phyloP scores from a whole-genome alignment of 2,888 invertebrate species.

The Gari tellinella region DNA sequence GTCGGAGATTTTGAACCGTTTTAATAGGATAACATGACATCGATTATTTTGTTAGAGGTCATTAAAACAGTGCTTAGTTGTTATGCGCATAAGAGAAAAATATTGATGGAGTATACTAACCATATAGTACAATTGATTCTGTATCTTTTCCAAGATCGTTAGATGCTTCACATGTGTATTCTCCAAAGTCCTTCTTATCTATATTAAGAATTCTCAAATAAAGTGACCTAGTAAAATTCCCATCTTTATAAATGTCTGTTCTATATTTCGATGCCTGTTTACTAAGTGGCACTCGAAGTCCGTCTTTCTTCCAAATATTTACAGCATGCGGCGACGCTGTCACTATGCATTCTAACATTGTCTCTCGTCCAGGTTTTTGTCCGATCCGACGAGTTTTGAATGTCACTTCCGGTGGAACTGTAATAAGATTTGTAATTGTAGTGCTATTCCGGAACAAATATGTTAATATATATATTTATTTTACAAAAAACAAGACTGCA shows the following conservation, averaged over 20 bases:
- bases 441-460: not conserved
- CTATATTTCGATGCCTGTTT: constrained; percentile 65
- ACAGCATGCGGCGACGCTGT: constrained; percentile 78
- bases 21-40: too few relatives aligned
- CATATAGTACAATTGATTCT: constrained; percentile 63
- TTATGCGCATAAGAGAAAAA: too few relatives aligned
- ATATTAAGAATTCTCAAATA: constrained; percentile 67
- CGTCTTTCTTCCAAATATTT: constrained; percentile 74
- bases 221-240: constrained; percentile 64
- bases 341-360: constrained; percentile 79
- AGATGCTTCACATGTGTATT: constrained; percentile 70
- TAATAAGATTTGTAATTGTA: not conserved
- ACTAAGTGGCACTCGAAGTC: constrained; percentile 17
- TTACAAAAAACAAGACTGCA: too few relatives aligned
- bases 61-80: too few relatives aligned
- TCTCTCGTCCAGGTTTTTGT: constrained; percentile 73
- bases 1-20: too few relatives aligned
- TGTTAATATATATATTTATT: not conserved
- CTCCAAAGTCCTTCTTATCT: constrained; percentile 66
- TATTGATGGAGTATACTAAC: too few relatives aligned
- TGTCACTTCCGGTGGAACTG: constrained; percentile 58
- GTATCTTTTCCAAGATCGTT: constrained; percentile 65
- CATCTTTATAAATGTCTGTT: constrained; percentile 72
- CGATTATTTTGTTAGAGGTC: too few relatives aligned
- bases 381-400: constrained; percentile 67